Conservation (phyloP, 2,888 invertebrate species). For the Metalampra italica region DNA sequence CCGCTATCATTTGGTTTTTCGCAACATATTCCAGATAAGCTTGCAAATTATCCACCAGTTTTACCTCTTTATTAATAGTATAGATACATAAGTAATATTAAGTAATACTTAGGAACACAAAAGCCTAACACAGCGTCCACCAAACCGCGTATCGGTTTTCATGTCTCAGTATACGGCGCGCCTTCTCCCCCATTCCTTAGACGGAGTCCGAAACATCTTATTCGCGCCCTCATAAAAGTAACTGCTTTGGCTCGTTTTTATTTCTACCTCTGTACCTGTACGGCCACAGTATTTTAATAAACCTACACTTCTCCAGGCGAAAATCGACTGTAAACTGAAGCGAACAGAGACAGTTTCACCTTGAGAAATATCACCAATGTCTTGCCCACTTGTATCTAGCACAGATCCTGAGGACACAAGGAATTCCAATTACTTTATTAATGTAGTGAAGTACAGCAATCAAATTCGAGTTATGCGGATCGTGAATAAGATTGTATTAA, state of each 20-base stretch:
- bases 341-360: slow-evolving; percentile 30
- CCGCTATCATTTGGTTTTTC: too few relatives aligned
- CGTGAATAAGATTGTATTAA: slow-evolving; percentile 5
- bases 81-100: too few relatives aligned
- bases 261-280: slow-evolving; percentile 75
- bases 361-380: slow-evolving; percentile 37
- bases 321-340: slow-evolving; percentile 30
- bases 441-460: slow-evolving; percentile 30
- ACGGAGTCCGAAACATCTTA: slow-evolving; percentile 77
- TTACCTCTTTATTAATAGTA: too few relatives aligned
- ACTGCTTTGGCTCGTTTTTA: slow-evolving; percentile 77
- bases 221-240: slow-evolving; percentile 79
- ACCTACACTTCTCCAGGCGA: slow-evolving; percentile 36
- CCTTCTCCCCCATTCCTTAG: slow-evolving; percentile 64
- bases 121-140: too few relatives aligned
- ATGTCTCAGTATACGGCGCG: slow-evolving; percentile 27
- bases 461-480: slow-evolving; percentile 9
- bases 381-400: slow-evolving; percentile 73
- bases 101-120: too few relatives aligned
- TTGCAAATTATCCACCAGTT: too few relatives aligned
- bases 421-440: slow-evolving; percentile 77
- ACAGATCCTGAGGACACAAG: slow-evolving; percentile 69
- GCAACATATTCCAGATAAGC: too few relatives aligned
- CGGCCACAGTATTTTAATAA: slow-evolving; percentile 78
- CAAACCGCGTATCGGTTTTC: slow-evolving; percentile 11